These are phyloP conservation scores for Engystomops pustulosus DNA, from an alignment of 2,113 vertebrate species.

Conservation along the genomic window DNA sequence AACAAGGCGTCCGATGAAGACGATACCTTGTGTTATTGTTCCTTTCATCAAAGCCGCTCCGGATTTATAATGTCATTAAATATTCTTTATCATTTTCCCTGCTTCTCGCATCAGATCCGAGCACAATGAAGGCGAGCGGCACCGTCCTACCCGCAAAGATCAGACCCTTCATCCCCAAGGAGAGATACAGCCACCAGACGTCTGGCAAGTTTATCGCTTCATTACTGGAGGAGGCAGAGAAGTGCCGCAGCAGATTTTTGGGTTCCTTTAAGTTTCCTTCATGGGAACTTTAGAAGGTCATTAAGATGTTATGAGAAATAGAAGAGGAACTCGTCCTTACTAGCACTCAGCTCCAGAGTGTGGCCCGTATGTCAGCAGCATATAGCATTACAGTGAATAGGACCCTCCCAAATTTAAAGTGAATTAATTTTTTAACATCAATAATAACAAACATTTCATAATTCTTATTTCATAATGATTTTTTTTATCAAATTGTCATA, in stretches of 20 bases:
- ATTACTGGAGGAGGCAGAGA: not conserved
- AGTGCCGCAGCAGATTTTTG: no score
- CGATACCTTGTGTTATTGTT: not conserved
- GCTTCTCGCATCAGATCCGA: not conserved
- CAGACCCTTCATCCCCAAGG: not conserved
- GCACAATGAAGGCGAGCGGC: not conserved
- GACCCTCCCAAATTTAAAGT: no score
- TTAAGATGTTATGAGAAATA: no score
- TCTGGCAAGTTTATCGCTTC: not conserved
- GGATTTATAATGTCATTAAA: not conserved
- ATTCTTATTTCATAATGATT: no score
- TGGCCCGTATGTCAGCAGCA: no score
- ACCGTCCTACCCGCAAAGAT: not conserved
- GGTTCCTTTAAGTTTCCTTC: not conserved
- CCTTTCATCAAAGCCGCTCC: not conserved
- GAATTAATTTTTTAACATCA: no score
- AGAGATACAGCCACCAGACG: not conserved
- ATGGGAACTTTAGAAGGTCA: no score
- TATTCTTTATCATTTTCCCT: not conserved
- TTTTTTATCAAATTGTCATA: no score
- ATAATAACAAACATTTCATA: no score
- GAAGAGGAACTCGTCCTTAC: no score
- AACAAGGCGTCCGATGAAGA: not conserved
- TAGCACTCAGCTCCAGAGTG: no score
- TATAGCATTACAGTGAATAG: no score